phyloP scores from a whole-genome alignment of 2,113 vertebrate genomes.

The Cynocephalus volans region DNA sequence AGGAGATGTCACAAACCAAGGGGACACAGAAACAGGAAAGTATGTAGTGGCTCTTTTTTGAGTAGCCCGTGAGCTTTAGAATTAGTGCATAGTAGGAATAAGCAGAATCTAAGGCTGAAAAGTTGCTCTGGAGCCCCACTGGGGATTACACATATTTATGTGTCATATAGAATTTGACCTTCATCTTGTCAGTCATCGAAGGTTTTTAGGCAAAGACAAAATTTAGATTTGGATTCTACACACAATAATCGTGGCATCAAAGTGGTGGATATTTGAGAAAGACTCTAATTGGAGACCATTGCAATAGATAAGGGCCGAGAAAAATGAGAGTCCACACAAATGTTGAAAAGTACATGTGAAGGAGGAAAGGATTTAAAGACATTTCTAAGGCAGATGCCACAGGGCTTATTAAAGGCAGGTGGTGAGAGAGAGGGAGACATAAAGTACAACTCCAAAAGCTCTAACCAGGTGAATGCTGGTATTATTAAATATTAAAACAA shows the following conservation, averaged over 20 bases:
- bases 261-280: background rate
- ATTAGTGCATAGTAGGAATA: background rate
- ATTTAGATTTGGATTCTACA: background rate
- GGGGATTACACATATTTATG: too few relatives aligned
- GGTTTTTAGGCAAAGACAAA: background rate
- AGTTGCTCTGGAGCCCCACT: background rate
- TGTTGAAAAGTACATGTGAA: fast-evolving
- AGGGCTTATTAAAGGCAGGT: background rate
- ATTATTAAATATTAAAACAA: constrained; percentile 44
- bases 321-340: background rate
- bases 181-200: background rate
- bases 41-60: background rate
- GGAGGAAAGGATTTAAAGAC: background rate
- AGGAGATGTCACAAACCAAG: background rate
- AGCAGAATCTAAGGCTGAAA: background rate
- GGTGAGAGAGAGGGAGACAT: background rate
- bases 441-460: background rate
- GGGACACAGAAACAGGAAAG: background rate
- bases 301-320: too few relatives aligned
- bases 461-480: background rate
- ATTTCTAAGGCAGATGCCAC: background rate
- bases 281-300: background rate
- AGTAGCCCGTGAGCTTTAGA: background rate
- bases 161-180: background rate
- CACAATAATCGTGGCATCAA: background rate